Evolutionary conservation across 2,113 vertebrate species (phyloP).

Genomic region (Sturnus vulgaris): DNA sequence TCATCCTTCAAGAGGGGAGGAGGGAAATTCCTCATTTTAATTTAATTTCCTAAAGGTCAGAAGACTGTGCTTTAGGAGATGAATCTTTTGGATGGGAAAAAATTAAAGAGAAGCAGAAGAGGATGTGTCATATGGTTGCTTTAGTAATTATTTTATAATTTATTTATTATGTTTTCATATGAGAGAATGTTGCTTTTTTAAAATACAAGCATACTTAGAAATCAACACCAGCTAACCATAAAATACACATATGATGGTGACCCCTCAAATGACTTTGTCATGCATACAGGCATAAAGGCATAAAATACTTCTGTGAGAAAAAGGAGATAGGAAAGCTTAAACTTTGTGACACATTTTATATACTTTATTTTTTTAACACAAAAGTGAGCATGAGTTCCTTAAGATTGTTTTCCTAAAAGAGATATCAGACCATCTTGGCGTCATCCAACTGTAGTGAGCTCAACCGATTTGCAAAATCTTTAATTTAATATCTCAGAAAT

Average conservation of each 20-base stretch:
- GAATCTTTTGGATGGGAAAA: background rate
- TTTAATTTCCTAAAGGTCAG: slow-evolving; percentile 35
- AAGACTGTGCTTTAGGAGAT: slow-evolving; percentile 2
- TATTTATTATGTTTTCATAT: background rate
- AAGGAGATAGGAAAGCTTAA: background rate
- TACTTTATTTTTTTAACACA: background rate
- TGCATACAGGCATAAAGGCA: background rate
- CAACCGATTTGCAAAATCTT: background rate
- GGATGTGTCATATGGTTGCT: background rate
- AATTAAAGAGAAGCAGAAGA: background rate
- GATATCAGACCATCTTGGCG: background rate
- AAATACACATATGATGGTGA: background rate
- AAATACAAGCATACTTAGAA: background rate
- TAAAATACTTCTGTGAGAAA: background rate
- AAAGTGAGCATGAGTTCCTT: background rate
- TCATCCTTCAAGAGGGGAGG: background rate
- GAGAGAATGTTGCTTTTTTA: background rate
- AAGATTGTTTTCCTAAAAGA: background rate
- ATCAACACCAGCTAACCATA: background rate
- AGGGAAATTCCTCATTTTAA: background rate
- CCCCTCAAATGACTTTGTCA: background rate
- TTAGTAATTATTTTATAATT: slow-evolving; percentile 6
- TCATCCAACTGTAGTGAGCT: background rate
- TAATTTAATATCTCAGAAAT: background rate
- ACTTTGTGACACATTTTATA: background rate